Percentiles rank a stretch among this genome's conserved stretches.
Evolutionary conservation across 2,113 vertebrate species (phyloP).

Genomic region (Passer montanus): DNA sequence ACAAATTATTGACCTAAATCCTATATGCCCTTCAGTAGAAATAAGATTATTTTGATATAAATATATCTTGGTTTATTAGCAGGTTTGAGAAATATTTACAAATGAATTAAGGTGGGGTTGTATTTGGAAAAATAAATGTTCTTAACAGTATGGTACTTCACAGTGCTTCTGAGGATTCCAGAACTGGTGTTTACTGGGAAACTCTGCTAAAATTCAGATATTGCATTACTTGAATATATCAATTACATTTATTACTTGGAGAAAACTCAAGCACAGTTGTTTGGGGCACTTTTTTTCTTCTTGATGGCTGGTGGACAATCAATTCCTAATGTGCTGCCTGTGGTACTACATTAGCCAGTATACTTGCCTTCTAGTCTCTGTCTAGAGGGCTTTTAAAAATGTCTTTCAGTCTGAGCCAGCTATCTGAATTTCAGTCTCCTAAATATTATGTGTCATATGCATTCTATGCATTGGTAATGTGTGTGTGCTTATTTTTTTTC

Average conservation of each 20-base stretch:
- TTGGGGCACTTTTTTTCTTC: background rate
- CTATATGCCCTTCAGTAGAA: background rate
- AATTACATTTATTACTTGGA: background rate
- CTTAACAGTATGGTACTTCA: background rate
- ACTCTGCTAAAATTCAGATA: background rate
- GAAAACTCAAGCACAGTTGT: background rate
- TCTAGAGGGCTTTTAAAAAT: background rate
- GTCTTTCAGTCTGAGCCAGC: background rate
- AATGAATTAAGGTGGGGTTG: background rate
- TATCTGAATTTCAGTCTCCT: background rate
- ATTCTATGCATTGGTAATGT: background rate
- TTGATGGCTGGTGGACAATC: background rate
- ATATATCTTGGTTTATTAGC: background rate
- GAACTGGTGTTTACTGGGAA: background rate
- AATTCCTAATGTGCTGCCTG: background rate
- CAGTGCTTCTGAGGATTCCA: background rate
- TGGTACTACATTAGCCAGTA: background rate
- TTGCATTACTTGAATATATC: background rate
- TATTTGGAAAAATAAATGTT: slow-evolving; percentile 3
- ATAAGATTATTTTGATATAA: background rate
- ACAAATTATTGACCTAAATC: background rate
- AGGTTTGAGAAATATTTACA: background rate
- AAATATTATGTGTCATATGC: background rate
- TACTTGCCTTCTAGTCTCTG: background rate
- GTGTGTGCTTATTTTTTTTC: background rate